Base-by-base conservation (phyloP, 2,888 invertebrate species). In the Leptinotarsa rubiginosa region DNA sequence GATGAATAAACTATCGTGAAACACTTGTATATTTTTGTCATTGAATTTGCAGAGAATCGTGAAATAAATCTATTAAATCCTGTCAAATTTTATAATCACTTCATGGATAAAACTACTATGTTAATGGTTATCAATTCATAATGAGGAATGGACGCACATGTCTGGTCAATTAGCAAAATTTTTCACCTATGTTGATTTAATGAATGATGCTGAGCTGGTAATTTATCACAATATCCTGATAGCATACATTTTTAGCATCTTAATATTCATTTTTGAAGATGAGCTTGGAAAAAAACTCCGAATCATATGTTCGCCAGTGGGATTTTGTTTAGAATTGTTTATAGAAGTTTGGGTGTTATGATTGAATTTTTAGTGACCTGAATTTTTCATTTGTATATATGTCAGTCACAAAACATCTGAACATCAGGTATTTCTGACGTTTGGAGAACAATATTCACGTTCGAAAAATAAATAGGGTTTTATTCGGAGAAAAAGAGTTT, bases 151-250 rank as follows among this genome's bases (percentile, higher is more conserved):
- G 56, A 56, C 18, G 22, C 20, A 22, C 20, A 25, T 25, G 62
- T 56, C 18, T 56, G 18, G 56, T 62, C 31, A 62, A 62, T 62
- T 41, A 62, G 62, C 62, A 62, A 62, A 56, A 31, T n/a, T 62
- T 62, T 62, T n/a, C 7, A 41, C 13, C 15, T 62, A 16, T 5
- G n/a, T 31, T 62, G n/a, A 13, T n/a, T 62, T 62, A 62, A 41
- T 41, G 59, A 16, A 59, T 59, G 25, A 62, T 62, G 41, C 31
- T 31, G 31, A 18, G n/a, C n/a, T 41, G n/a, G 41, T 62, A n/a
- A 62, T 62, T 62, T 15, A 62, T 62, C 5, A 10, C 31, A 62
- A 62, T 41, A 62, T 62, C 16, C n/a, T 62, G 31, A 25, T 41
- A 12, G 31, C 5, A 22, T 62, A 15, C 4, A 15, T 22, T 31